These are phyloP conservation scores for Auanema freiburgensis DNA, from an alignment of 2,888 invertebrate species.

Conservation along the genomic window DNA sequence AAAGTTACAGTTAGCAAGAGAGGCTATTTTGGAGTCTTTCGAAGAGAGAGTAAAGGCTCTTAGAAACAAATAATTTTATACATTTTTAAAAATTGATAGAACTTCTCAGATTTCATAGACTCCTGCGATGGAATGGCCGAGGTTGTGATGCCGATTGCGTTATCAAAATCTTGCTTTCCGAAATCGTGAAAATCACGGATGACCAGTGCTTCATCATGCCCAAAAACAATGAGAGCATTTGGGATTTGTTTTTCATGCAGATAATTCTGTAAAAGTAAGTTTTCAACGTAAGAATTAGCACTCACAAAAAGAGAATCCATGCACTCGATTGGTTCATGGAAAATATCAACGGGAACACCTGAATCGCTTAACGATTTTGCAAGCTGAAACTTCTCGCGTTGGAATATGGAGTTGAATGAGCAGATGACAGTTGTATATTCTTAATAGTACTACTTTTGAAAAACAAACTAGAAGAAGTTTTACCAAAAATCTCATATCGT, in stretches of 20 bases:
- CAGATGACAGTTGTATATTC: conserved; percentile 23
- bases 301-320: conserved; percentile 24
- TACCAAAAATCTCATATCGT: neutral
- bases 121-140: no score
- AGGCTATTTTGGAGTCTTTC: conserved; percentile 3
- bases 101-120: no score
- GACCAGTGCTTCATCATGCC: no score
- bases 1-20: conserved; percentile 15
- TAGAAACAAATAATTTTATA: no score
- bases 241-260: no score
- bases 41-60: no score
- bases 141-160: no score
- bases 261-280: conserved; percentile 6
- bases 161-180: no score
- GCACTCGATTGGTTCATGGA: conserved; percentile 25
- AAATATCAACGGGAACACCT: conserved; percentile 24
- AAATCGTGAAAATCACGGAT: no score
- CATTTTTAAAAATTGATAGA: no score
- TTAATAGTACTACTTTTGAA: neutral
- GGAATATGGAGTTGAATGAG: conserved; percentile 19
- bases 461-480: neutral
- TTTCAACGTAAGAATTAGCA: no score
- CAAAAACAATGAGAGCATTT: no score
- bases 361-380: conserved; percentile 22
- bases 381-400: conserved; percentile 26